Percentiles rank a stretch among this genome's conserved stretches.
phyloP scores from a whole-genome alignment of 2,888 invertebrate species.

The Azorinus chamasolen region DNA sequence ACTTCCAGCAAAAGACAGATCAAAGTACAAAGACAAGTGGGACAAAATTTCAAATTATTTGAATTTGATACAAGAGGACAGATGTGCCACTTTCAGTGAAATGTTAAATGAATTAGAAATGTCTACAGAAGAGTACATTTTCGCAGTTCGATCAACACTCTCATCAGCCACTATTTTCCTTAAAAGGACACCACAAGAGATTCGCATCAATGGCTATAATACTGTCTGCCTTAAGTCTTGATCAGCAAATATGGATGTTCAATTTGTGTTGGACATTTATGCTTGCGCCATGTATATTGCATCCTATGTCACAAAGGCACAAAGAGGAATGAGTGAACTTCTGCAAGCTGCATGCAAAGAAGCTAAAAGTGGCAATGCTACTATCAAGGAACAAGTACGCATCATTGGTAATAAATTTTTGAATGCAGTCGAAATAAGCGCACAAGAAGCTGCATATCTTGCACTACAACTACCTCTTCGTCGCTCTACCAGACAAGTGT shows the following conservation, averaged over 20 bases:
- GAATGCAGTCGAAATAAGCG: conserved; percentile 37
- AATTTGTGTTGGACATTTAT: conserved; percentile 82
- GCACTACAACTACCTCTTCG: too few relatives aligned
- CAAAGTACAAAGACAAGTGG: conserved; percentile 10
- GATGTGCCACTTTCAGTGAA: background rate
- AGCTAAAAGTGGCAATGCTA: conserved; percentile 67
- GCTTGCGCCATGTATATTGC: conserved; percentile 80
- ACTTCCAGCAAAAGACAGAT: conserved; percentile 12
- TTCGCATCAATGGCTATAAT: conserved; percentile 75
- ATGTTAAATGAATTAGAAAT: conserved; percentile 2
- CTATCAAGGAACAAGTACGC: conserved; percentile 50
- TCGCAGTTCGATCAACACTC: conserved; percentile 1
- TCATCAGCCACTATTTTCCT: conserved; percentile 28
- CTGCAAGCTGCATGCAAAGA: conserved; percentile 70
- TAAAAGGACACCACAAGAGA: conserved; percentile 59
- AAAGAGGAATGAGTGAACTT: conserved; percentile 46
- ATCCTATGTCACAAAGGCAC: conserved; percentile 50
- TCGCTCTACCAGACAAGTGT: too few relatives aligned
- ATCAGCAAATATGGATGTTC: conserved; percentile 84
- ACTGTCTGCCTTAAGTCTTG: conserved; percentile 66
- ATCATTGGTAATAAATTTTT: conserved; percentile 37
- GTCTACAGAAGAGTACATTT: conserved; percentile 11
- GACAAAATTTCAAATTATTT: conserved; percentile 1
- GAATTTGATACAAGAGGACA: too few relatives aligned
- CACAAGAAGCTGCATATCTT: conserved; percentile 40